Evolutionary conservation across 2,797 vertebrate genomes (phyloP), one percentile per base, ranked within the genome.

Genomic region (Steatocranus sp.): DNA sequence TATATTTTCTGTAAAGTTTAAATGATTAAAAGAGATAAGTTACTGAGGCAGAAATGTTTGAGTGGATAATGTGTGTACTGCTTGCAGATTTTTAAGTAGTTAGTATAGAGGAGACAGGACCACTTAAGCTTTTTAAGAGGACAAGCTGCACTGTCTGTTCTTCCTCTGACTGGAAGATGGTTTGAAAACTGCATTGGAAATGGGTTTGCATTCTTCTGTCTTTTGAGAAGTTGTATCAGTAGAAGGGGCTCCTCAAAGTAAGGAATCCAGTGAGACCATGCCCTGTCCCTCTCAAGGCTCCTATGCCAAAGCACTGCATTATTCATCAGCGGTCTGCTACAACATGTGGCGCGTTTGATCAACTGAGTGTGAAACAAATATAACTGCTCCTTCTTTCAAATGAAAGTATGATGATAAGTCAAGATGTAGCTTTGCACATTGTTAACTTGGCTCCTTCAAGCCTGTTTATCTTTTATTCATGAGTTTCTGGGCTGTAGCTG

Each of bases 401-500:
- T 23, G 15, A 49, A 38, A 51, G 79, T 91, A 83, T 85, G 76
- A 88, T 79, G 80, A 83, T 81, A 58, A 84, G 79, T 79, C 82
- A 80, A 34, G 81, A 75, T 75, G 78, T 58, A 54, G 79, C 68
- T 58, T 27, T 56, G 27, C 7, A 50, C 54, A 58, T 58, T 82
- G 87, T 87, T 84, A 86, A 77, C 85, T 84, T 58, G 27, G 41
- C 73, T 82, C 58, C 63, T 78, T 54, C 14, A 9, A 23, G 79
- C 7, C 38, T 11, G 3, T 82, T 79, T 18, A 84, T 90, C 81
- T 89, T 88, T 88, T 85, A 89, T 94, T 92, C 87, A 89, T 90
- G 83, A 81, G 23, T 23, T 50, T 34, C 56, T 66, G 78, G 68
- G 48, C 63, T 56, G 66, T 74, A 15, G 66, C 77, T n/a, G 30